phyloP scores from a whole-genome alignment of 2,888 invertebrate species.

The Ptychoptera contaminata region DNA sequence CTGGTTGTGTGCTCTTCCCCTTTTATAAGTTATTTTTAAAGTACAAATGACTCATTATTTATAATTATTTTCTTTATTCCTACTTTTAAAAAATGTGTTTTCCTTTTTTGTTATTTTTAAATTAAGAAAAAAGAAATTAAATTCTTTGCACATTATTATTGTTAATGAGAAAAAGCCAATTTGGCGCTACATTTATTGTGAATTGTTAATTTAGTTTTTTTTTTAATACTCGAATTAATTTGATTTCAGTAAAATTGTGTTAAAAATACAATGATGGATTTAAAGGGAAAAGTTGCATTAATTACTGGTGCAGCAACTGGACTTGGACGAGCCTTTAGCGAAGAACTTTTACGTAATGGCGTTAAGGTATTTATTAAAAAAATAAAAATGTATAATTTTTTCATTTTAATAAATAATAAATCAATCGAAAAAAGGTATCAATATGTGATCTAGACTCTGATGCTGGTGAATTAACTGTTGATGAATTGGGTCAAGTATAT shows the following conservation, averaged over 20 bases:
- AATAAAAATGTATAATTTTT: slow-evolving; percentile 9
- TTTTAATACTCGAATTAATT: neutral
- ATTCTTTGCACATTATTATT: too few relatives aligned
- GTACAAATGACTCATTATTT: too few relatives aligned
- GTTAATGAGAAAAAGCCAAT: too few relatives aligned
- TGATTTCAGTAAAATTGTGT: neutral
- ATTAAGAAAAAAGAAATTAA: too few relatives aligned
- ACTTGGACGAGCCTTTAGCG: slow-evolving; percentile 54
- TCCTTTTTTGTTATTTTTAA: too few relatives aligned
- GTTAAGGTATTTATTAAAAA: slow-evolving; percentile 40
- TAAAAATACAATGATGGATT: slow-evolving; percentile 37
- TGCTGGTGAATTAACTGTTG: slow-evolving; percentile 49
- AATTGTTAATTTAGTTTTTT: neutral
- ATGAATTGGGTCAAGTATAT: slow-evolving; percentile 44
- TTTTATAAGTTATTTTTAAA: too few relatives aligned
- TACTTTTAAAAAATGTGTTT: too few relatives aligned
- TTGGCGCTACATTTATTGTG: too few relatives aligned
- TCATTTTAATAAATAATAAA: neutral
- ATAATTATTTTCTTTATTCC: too few relatives aligned
- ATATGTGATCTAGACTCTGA: slow-evolving; percentile 59
- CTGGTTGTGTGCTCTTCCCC: too few relatives aligned
- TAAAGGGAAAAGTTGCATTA: slow-evolving; percentile 57
- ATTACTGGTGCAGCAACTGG: slow-evolving; percentile 60
- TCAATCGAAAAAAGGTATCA: slow-evolving; percentile 44
- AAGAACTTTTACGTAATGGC: slow-evolving; percentile 54